Evolutionary conservation across 2,797 vertebrate species (phyloP).

Genomic region (Lateolabrax maculatus): DNA sequence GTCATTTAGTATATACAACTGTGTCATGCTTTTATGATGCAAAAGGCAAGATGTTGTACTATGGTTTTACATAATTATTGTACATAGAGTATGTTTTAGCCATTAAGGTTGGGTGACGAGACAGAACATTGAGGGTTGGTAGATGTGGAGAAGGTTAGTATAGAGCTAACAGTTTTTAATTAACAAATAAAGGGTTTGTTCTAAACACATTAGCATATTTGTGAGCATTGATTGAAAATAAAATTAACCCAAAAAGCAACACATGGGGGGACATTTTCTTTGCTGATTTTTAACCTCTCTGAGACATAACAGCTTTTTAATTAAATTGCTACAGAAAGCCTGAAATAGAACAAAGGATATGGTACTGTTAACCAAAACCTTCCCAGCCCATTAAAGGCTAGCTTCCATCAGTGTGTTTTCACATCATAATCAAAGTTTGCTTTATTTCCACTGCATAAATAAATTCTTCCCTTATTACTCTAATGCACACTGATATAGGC

Average conservation of each 20-base stretch:
- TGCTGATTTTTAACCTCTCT: conserved; percentile 14
- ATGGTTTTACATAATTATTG: background rate
- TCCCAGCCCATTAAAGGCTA: conserved; percentile 2
- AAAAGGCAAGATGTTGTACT: background rate
- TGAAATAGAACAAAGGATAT: background rate
- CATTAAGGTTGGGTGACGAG: background rate
- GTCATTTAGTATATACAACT: background rate
- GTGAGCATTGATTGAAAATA: conserved; percentile 15
- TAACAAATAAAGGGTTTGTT: background rate
- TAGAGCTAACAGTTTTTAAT: conserved; percentile 8
- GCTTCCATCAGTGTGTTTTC: background rate
- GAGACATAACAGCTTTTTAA: background rate
- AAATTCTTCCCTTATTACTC: background rate
- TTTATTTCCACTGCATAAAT: conserved; percentile 7
- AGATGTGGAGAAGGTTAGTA: background rate
- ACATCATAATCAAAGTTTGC: conserved; percentile 1
- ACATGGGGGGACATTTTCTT: background rate
- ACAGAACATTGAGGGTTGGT: too few relatives aligned
- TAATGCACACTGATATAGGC: conserved; percentile 11
- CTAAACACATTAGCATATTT: conserved; percentile 27
- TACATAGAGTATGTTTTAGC: background rate
- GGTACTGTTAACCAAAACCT: background rate
- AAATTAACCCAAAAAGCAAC: background rate
- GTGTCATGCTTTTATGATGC: background rate
- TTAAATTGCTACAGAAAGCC: conserved; percentile 12